A percentile compares a stretch with the other conserved stretches of the same genome.
Evolutionary conservation across 2,113 vertebrate species (phyloP).

Genomic region (Dolichallabes microphthalmus): DNA sequence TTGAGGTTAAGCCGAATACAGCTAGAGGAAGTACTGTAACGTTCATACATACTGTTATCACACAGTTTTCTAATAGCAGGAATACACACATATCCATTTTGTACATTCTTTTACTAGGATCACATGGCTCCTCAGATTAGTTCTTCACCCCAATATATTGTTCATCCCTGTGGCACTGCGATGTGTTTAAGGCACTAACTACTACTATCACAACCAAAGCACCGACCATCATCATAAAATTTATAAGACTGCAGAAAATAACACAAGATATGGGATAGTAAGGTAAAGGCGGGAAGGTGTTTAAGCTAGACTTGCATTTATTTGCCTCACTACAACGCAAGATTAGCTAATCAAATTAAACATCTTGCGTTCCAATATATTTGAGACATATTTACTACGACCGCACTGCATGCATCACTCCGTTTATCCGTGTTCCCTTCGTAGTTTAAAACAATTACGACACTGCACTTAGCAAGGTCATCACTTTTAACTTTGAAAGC

Average conservation of each 20-base stretch:
- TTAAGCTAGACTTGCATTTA: not conserved
- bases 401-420: too few relatives aligned
- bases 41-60: not conserved
- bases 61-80: not conserved
- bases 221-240: not conserved
- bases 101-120: not conserved
- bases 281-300: not conserved
- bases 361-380: not conserved
- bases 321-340: too few relatives aligned
- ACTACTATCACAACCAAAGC: not conserved
- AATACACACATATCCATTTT: not conserved
- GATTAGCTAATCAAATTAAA: too few relatives aligned
- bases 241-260: not conserved
- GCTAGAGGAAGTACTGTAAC: not conserved
- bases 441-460: not conserved
- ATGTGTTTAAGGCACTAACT: not conserved
- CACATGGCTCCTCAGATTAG: not conserved
- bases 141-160: not conserved
- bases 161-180: not conserved
- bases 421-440: not conserved
- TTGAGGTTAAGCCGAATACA: not conserved
- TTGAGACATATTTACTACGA: not conserved
- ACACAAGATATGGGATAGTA: not conserved
- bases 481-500: not conserved
- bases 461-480: not conserved